Conservation (phyloP, 2,888 invertebrate genomes). For the Heliconius sara region DNA sequence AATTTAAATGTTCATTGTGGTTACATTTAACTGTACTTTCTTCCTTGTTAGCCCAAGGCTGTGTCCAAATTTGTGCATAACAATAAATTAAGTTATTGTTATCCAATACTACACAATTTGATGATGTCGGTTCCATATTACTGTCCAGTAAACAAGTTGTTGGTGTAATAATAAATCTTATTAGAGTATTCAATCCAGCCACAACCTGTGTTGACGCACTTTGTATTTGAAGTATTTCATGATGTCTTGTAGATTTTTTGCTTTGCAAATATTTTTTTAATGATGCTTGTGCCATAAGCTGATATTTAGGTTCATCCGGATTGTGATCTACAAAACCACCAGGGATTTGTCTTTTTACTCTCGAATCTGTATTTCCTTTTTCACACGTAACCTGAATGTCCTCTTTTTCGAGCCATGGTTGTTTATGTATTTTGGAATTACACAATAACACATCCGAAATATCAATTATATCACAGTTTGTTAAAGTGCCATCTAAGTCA, state of each 20-base stretch:
- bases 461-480: constrained; percentile 50
- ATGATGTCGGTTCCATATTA: constrained; percentile 46
- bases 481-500: constrained; percentile 43
- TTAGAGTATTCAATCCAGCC: constrained; percentile 55
- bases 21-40: constrained; percentile 53
- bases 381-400: constrained; percentile 56
- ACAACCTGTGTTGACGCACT: constrained; percentile 57
- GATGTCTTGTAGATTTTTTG: constrained; percentile 49
- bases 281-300: constrained; percentile 57
- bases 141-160: constrained; percentile 51
- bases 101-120: constrained; percentile 47
- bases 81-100: constrained; percentile 62
- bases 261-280: constrained; percentile 55
- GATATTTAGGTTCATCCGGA: constrained; percentile 54
- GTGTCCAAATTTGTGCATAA: constrained; percentile 55
- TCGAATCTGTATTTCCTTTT: constrained; percentile 3
- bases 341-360: background rate
- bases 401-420: constrained; percentile 21
- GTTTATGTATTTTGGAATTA: constrained; percentile 16
- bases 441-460: constrained; percentile 43
- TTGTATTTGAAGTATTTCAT: constrained; percentile 57
- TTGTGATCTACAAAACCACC: constrained; percentile 48
- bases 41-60: constrained; percentile 52
- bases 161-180: constrained; percentile 58
- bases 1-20: background rate